These are phyloP conservation scores for Sebastiscus tertius DNA, from an alignment of 2,797 vertebrate genomes.

Conservation along the genomic window DNA sequence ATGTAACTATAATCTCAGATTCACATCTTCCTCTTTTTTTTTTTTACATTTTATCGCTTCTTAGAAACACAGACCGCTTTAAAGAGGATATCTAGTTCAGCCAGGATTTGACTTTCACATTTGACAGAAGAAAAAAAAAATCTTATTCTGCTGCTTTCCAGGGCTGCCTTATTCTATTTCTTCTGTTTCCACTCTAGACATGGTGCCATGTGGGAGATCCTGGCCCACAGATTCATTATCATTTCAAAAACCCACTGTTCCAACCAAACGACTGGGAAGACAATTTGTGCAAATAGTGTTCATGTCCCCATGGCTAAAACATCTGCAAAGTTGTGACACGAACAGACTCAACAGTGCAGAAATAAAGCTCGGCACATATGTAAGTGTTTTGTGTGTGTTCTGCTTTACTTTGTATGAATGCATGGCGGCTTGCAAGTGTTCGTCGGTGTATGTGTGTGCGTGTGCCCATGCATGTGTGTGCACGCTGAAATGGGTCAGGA, in stretches of 20 bases:
- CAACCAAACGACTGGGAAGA: constrained; percentile 64
- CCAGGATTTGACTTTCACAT: constrained; percentile 56
- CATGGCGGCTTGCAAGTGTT: background rate
- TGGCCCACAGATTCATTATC: constrained; percentile 76
- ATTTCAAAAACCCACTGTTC: constrained; percentile 79
- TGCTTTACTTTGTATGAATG: constrained; percentile 33
- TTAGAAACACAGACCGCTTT: constrained; percentile 32
- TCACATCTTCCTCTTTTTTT: background rate
- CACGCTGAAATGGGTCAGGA: constrained; percentile 47
- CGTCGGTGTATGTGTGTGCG: background rate
- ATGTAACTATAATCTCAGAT: constrained; percentile 33
- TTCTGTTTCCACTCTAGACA: constrained; percentile 63
- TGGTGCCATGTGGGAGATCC: constrained; percentile 64
- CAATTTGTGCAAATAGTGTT: constrained; percentile 71
- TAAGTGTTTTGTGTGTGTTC: constrained; percentile 32
- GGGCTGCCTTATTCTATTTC: constrained; percentile 60
- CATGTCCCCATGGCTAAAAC: constrained; percentile 68
- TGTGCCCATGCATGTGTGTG: background rate
- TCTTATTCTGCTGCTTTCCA: constrained; percentile 51
- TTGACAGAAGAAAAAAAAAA: constrained; percentile 17
- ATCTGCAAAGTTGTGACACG: constrained; percentile 69
- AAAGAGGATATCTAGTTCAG: constrained; percentile 37
- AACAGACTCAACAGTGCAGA: constrained; percentile 65
- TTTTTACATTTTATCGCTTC: constrained; percentile 30
- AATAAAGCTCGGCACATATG: constrained; percentile 54